Evolutionary conservation across 2,797 vertebrate species (phyloP), one percentile per base, ranked within the genome.

Genomic region (Odontamblyopus lacepedii): DNA sequence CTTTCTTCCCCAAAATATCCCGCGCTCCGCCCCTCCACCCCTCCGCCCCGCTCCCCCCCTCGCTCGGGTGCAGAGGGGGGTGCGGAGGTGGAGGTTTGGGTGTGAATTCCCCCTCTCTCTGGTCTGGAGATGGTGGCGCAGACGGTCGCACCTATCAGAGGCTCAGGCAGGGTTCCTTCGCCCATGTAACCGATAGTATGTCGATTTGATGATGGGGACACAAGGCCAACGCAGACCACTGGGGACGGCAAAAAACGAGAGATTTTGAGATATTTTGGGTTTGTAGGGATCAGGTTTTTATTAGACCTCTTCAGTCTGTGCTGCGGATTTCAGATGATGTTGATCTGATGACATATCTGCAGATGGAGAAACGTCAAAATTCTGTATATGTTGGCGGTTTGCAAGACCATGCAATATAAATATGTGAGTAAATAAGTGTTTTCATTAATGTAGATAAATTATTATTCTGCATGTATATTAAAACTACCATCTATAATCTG

Each of bases 101-200:
- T 83, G 87, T 85, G 81, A 91, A 90, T 90, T 86, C 82, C 85
- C 84, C 82, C 30, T 78, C 87, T 79, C 77, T 83, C 72, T 75
- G 80, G 85, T 85, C 83, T 82, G 83, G 89, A 83, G 88, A 92
- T 79, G 80, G 74, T 70, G 81, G 88, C 87, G 83, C 85, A 91
- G 84, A 88, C 81, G 60, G 83, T 94, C 89, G 91, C 91, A 93
- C 91, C 91, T 93, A 93, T 93, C 90, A 93, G 85, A 88, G 88
- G 84, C 82, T 90, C 89, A 88, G 92, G 91, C 82, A 77, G 92
- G 88, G 91, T 83, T 79, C 87, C 70, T 83, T 83, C 84, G 71
- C 80, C 76, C 77, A 68, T 91, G 91, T 89, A 92, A 92, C 90
- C 91, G 92, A 93, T 92, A 93, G 91, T 86, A 93, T 90, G 82